phyloP scores from a whole-genome alignment of 2,888 invertebrate genomes.

The Nymphalis c-album region DNA sequence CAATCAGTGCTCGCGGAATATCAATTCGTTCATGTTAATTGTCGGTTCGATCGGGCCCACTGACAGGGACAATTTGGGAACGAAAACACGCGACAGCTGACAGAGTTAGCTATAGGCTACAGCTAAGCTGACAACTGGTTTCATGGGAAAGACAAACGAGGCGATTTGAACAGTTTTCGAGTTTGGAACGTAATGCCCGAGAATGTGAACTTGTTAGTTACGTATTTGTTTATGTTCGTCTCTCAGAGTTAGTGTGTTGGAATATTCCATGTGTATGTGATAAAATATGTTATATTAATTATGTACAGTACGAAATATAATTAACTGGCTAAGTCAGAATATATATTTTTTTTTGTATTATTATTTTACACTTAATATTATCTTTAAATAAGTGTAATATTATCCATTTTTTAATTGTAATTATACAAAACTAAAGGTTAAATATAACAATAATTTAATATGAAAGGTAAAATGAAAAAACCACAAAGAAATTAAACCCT shows the following conservation, averaged over 20 bases:
- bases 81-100: conserved; percentile 30
- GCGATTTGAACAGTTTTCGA: conserved; percentile 9
- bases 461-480: not conserved
- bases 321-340: too few species aligned
- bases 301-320: not conserved
- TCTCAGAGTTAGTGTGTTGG: too few species aligned
- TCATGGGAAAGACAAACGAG: conserved; percentile 23
- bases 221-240: not conserved
- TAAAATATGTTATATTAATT: not conserved
- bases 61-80: conserved; percentile 41
- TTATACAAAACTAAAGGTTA: not conserved
- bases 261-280: not conserved
- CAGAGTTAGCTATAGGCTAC: conserved; percentile 25
- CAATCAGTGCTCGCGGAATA: conserved; percentile 38
- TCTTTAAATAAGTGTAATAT: too few species aligned
- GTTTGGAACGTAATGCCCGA: conserved; percentile 6
- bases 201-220: conserved; percentile 9
- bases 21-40: conserved; percentile 44
- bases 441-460: not conserved
- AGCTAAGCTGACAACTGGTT: conserved; percentile 23
- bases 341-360: too few species aligned
- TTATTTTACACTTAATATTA: too few species aligned
- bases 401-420: not conserved
- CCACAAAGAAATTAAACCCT: conserved; percentile 1
- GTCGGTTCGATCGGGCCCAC: conserved; percentile 40